phyloP scores from a whole-genome alignment of 2,888 invertebrate species.

The Perizoma flavofasciatum region DNA sequence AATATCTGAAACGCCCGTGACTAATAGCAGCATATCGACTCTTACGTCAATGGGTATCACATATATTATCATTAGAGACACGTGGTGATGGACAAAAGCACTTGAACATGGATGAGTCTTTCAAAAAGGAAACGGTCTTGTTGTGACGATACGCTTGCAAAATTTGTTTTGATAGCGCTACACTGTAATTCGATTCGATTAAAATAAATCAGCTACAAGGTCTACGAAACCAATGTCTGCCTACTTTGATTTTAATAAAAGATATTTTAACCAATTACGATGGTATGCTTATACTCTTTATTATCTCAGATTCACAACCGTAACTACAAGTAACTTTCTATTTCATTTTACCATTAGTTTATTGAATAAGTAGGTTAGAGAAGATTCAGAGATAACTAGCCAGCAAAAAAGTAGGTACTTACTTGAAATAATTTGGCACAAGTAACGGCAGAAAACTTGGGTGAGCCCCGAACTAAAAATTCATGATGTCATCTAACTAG shows the following conservation, averaged over 20 bases:
- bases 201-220: no score
- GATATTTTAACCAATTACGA: not conserved
- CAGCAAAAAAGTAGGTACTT: conserved; percentile 9
- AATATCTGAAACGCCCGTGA: conserved; percentile 16
- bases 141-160: not conserved
- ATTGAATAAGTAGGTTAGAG: conserved; percentile 17
- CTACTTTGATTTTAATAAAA: no score
- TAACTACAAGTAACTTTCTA: conserved; percentile 18
- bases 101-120: conserved; percentile 6
- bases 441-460: conserved; percentile 26
- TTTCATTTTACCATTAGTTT: conserved; percentile 12
- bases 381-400: conserved; percentile 12
- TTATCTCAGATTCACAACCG: not conserved
- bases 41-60: not conserved
- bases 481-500: conserved; percentile 29
- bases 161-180: no score
- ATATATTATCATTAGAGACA: conserved; percentile 25
- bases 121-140: conserved; percentile 2
- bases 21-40: conserved; percentile 19
- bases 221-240: no score
- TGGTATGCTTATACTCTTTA: not conserved
- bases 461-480: conserved; percentile 15
- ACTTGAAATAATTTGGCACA: conserved; percentile 19
- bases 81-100: conserved; percentile 22
- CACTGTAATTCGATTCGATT: no score